phyloP scores from a whole-genome alignment of 92 coral and sea anemone genomes.

The Umimayanthus chanpuru region DNA sequence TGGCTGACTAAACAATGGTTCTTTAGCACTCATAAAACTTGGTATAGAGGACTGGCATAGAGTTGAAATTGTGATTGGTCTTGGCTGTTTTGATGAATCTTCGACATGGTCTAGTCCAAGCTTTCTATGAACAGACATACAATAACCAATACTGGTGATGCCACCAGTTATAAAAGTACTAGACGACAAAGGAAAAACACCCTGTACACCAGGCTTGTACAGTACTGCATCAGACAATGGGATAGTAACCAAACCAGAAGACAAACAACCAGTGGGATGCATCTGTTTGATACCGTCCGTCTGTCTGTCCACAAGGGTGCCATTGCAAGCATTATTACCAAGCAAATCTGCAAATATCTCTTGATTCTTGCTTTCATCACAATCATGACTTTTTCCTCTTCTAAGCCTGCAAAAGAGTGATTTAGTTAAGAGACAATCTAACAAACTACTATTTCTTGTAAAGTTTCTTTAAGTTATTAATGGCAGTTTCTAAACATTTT shows the following conservation, averaged over 20 bases:
- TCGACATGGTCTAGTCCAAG: too few species aligned
- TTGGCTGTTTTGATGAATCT: too few species aligned
- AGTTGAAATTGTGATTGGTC: too few species aligned
- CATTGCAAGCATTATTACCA: neutral
- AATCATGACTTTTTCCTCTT: neutral
- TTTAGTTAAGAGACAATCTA: neutral
- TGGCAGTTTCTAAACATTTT: too few species aligned
- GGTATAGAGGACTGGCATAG: too few species aligned
- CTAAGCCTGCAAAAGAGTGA: neutral
- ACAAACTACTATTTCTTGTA: neutral
- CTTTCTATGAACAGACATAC: too few species aligned
- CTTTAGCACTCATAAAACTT: too few species aligned
- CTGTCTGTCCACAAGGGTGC: neutral
- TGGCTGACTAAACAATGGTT: too few species aligned
- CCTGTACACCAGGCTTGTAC: neutral
- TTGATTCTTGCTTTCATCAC: conserved; percentile 18
- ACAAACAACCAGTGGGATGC: neutral
- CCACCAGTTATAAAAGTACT: neutral
- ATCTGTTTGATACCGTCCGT: neutral
- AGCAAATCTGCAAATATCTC: conserved; percentile 42
- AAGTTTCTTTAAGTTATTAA: too few species aligned
- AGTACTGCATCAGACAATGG: neutral
- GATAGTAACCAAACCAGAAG: conserved; percentile 6
- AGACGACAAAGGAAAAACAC: neutral
- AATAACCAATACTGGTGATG: neutral